A percentile compares a stretch with the other conserved stretches of the same genome.
Conservation (phyloP, 2,797 vertebrate genomes). For the Hypotaenidia philippensis region DNA sequence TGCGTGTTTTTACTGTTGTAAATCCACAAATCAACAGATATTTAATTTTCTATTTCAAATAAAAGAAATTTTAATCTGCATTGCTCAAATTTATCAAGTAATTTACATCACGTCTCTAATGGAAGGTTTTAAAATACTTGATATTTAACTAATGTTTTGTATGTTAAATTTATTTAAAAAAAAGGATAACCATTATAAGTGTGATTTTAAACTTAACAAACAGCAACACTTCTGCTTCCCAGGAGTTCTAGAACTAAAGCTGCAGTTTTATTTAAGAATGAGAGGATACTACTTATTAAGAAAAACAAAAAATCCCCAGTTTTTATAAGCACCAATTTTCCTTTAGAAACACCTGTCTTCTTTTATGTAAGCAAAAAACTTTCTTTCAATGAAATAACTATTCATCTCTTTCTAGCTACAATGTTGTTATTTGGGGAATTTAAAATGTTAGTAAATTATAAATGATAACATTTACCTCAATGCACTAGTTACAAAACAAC, state of each 20-base stretch:
- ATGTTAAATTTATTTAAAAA: neutral
- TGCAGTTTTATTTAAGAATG: neutral
- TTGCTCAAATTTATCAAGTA: neutral
- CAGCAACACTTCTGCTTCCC: neutral
- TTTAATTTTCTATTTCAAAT: neutral
- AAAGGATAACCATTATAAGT: accelerated
- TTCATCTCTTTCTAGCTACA: neutral
- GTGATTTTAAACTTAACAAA: neutral
- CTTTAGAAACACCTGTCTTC: neutral
- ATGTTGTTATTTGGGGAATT: neutral
- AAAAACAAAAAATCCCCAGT: neutral
- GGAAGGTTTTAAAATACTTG: neutral
- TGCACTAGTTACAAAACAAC: neutral
- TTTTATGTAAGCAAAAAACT: neutral
- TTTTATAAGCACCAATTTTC: neutral
- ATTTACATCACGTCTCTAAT: neutral
- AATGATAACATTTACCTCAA: neutral
- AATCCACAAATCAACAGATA: neutral
- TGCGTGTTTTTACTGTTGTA: neutral
- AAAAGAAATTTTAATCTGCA: neutral
- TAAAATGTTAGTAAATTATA: neutral
- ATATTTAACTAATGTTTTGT: neutral
- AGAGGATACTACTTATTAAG: neutral
- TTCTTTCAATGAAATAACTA: neutral
- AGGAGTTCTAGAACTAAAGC: neutral